A percentile compares a stretch with the other conserved stretches of the same genome.
phyloP scores from a whole-genome alignment of 2,797 vertebrate genomes.

The Lycodopsis pacificus region DNA sequence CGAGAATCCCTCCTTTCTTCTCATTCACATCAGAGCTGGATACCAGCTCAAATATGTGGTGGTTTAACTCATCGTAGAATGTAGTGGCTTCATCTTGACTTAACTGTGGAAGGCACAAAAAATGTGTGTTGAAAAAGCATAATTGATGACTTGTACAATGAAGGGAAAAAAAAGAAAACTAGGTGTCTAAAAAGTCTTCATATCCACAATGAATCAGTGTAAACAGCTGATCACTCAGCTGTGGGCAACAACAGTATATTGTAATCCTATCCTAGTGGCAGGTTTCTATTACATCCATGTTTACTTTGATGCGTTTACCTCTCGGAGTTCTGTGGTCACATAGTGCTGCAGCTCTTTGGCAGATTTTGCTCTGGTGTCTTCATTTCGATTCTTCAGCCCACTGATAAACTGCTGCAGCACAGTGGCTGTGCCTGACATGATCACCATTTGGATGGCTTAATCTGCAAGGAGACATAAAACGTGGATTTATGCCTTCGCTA shows the following conservation, averaged over 20 bases:
- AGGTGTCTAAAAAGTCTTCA: neutral
- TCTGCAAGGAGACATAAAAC: conserved; percentile 23
- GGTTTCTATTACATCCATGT: neutral
- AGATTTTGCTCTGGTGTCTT: conserved; percentile 95
- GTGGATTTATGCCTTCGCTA: neutral
- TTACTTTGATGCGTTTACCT: conserved; percentile 79
- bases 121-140: rapidly evolving
- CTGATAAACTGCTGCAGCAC: conserved; percentile 97
- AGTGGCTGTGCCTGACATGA: conserved; percentile 93
- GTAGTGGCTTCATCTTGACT: conserved; percentile 98
- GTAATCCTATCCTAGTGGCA: too few relatives aligned
- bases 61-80: conserved; percentile 98
- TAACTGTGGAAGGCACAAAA: conserved; percentile 83
- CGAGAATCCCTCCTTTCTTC: conserved; percentile 98
- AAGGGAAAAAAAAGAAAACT: neutral
- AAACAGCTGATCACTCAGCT: conserved; percentile 1
- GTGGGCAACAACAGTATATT: neutral
- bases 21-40: conserved; percentile 99
- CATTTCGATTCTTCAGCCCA: conserved; percentile 95
- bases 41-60: conserved; percentile 98
- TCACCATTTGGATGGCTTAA: conserved; percentile 75
- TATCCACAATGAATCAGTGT: neutral
- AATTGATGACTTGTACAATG: neutral
- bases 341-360: conserved; percentile 99
- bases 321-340: conserved; percentile 97